Evolutionary conservation across 2,113 vertebrate genomes (phyloP).

Genomic region (Grammomys dolichurus): DNA sequence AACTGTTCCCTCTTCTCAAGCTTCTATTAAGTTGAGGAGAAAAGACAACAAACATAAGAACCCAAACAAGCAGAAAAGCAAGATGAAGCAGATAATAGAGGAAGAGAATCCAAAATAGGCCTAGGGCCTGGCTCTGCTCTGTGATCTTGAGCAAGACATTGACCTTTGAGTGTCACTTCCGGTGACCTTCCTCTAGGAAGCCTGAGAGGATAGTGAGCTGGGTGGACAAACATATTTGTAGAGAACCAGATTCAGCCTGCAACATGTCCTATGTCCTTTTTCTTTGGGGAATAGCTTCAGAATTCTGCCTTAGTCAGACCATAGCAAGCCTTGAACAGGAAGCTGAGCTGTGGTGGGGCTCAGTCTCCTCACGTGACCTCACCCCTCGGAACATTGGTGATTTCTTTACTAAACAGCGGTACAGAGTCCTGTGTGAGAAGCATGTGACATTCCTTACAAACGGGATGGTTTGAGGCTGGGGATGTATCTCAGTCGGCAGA

Average conservation of each 20-base stretch:
- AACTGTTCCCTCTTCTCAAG: background rate
- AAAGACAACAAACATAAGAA: background rate
- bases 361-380: background rate
- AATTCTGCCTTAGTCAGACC: background rate
- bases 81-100: background rate
- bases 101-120: background rate
- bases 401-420: background rate
- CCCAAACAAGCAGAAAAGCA: background rate
- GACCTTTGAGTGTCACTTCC: background rate
- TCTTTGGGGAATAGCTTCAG: background rate
- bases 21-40: background rate
- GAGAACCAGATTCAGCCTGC: background rate
- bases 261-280: background rate
- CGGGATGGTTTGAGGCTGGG: background rate
- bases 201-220: background rate
- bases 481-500: background rate
- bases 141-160: background rate
- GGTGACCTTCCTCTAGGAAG: background rate
- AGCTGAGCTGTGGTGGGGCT: background rate
- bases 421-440: background rate
- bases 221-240: background rate
- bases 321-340: background rate
- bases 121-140: background rate
- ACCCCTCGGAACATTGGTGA: background rate
- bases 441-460: background rate